phyloP scores from a whole-genome alignment of 2,113 vertebrate species.

The Cavia aperea region DNA sequence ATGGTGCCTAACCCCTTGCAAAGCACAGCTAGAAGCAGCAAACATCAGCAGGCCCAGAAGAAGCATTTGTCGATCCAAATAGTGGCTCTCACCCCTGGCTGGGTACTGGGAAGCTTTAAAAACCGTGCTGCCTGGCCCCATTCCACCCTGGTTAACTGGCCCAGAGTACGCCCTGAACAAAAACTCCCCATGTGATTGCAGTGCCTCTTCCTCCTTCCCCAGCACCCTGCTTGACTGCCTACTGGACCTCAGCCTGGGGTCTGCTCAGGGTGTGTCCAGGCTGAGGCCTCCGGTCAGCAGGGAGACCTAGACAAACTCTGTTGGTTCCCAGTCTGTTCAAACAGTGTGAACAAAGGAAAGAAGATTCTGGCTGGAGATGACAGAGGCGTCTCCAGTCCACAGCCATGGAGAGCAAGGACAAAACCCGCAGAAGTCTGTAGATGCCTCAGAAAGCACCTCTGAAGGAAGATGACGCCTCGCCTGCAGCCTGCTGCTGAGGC shows the following conservation, averaged over 20 bases:
- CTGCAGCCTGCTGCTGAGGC: too few species aligned
- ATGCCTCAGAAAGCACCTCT: not conserved
- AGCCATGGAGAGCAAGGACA: not conserved
- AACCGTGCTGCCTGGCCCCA: not conserved
- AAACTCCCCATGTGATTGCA: not conserved
- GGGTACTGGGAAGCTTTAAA: not conserved
- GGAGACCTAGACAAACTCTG: not conserved
- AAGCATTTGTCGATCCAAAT: not conserved
- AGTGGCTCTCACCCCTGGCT: not conserved
- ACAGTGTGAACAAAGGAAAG: not conserved
- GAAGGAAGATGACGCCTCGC: not conserved
- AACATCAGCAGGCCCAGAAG: not conserved
- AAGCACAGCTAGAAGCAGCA: not conserved
- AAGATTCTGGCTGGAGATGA: not conserved
- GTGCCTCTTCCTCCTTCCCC: not conserved
- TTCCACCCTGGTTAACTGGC: not conserved
- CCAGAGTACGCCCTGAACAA: fast-evolving
- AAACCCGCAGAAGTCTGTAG: not conserved
- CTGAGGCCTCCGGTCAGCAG: fast-evolving
- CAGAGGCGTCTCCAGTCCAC: not conserved
- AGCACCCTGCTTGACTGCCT: not conserved
- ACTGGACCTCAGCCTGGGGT: not conserved
- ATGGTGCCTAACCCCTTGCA: not conserved
- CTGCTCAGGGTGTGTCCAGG: fast-evolving
- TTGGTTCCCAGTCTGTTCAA: not conserved